phyloP scores from a whole-genome alignment of 2,113 vertebrate species.

The Steatornis caripensis region DNA sequence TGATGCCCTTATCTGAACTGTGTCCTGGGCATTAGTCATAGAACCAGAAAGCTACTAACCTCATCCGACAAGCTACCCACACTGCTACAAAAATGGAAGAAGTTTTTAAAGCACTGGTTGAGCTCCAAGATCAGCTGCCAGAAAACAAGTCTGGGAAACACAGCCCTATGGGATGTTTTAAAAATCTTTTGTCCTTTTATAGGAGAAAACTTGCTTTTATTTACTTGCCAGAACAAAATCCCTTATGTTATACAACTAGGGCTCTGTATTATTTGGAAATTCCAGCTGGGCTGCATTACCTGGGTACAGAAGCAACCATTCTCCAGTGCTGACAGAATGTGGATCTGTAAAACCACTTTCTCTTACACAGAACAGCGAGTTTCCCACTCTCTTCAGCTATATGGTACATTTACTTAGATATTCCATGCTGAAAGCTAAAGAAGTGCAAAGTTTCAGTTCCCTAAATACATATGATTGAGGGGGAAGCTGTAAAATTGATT shows the following conservation, averaged over 20 bases:
- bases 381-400: neutral
- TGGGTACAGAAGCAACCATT: neutral
- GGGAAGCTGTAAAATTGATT: neutral
- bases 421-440: neutral
- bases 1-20: neutral
- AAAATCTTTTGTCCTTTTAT: constrained; percentile 91
- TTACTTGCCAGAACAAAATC: constrained; percentile 70
- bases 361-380: neutral
- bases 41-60: constrained; percentile 20
- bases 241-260: constrained; percentile 42
- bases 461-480: neutral
- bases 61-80: constrained; percentile 48
- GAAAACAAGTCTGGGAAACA: constrained; percentile 74
- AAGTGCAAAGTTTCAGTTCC: constrained; percentile 8
- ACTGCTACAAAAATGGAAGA: constrained; percentile 74
- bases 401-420: neutral
- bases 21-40: constrained; percentile 21
- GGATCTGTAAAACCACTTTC: neutral
- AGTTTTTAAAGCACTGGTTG: constrained; percentile 59
- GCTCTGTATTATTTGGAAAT: constrained; percentile 30
- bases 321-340: neutral
- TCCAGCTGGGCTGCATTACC: constrained; percentile 42
- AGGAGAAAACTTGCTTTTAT: constrained; percentile 87
- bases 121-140: constrained; percentile 70
- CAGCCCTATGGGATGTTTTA: constrained; percentile 66